Conservation (phyloP, 2,797 vertebrate genomes). For the Sebastes hubbsi region DNA sequence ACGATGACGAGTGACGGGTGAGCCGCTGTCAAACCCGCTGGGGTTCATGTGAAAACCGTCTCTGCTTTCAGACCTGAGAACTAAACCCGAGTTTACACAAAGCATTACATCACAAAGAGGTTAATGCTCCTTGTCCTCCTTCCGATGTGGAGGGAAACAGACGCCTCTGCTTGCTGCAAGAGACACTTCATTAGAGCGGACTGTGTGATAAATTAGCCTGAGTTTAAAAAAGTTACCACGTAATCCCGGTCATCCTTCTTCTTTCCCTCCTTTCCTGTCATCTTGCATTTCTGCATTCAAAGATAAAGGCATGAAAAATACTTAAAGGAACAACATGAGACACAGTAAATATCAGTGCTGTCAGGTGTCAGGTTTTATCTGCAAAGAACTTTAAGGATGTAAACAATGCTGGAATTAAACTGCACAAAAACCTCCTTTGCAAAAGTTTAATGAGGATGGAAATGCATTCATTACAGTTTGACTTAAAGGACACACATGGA, state of each 20-base stretch:
- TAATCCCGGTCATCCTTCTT: not conserved
- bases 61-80: slow-evolving; percentile 28
- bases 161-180: not conserved
- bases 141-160: not conserved
- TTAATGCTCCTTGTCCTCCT: not conserved
- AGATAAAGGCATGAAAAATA: not conserved
- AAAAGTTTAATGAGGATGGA: not conserved
- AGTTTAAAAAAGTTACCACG: not conserved
- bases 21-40: not conserved
- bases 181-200: not conserved
- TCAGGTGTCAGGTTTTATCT: not conserved
- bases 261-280: not conserved
- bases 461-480: not conserved
- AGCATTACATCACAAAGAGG: slow-evolving; percentile 51
- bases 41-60: not conserved
- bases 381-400: not conserved
- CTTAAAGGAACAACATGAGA: not conserved
- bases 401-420: not conserved
- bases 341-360: not conserved
- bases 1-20: not conserved
- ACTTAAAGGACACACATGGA: not conserved
- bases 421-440: not conserved
- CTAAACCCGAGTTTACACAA: slow-evolving; percentile 26
- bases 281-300: not conserved
- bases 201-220: not conserved